Base-by-base conservation (phyloP, 2,797 vertebrate species). In the Syngnathus rostellatus region DNA sequence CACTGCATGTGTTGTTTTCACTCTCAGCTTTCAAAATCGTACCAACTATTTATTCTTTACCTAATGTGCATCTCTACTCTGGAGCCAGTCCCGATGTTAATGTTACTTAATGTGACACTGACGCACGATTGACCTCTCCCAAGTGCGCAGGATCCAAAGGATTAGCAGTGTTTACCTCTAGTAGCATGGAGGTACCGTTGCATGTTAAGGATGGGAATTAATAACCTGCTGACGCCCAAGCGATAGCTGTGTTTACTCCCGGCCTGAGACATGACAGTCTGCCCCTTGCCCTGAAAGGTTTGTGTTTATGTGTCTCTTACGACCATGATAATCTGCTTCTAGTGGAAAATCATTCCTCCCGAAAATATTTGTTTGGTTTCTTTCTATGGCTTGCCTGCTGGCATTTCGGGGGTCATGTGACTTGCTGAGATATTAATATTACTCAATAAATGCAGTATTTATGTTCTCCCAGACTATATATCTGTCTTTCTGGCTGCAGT, bases 71-170 rank as follows among this genome's bases (percentile, higher is more conserved):
- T 3, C 75, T 46, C 67, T 58, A 55, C 68, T 71, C 68, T 45
- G 50, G 67, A 21, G 61, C 65, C 71, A 64, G 63, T 61, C 51
- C 66, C 59, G 60, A 71, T 87, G 82, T 88, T 88, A 89, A 86
- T 83, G 83, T 82, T 83, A 78, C 75, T 75, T 86, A 86, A 89
- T 89, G 85, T 86, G 77, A 84, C 74, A 62, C 68, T 83, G 86
- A 88, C 88, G 85, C 74, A 78, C 89, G 88, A 92, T 89, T 83
- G 85, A 91, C 83, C 74, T 74, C 73, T 83, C 80, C 86, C 85
- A 91, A 90, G 88, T 90, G 88, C 83, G 77, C 86, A 92, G 89
- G 89, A 90, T 92, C 87, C 86, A 87, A 91, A 85, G 89, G 89
- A 92, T 92, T 91, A 91, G 78, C 62, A 63, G 59, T 82, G 87